These are phyloP conservation scores for Pyrrhosoma nymphula DNA, from an alignment of 2,888 invertebrate genomes.

Conservation along the genomic window DNA sequence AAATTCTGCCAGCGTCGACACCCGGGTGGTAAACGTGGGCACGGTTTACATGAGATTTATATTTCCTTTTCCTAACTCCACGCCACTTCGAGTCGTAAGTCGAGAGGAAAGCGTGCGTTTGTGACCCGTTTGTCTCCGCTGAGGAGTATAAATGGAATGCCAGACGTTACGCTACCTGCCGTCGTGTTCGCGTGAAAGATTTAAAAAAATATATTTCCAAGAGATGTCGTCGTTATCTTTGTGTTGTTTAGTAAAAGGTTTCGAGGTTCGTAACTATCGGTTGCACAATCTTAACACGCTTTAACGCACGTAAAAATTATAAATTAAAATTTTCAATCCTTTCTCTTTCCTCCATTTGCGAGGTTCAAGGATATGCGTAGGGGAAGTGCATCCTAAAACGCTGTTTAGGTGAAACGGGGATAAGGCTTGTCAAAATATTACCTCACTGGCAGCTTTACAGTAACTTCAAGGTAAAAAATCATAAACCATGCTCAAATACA, in stretches of 20 bases:
- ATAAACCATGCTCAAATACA: too few relatives aligned
- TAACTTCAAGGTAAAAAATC: too few relatives aligned
- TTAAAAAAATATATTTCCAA: background rate
- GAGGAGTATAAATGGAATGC: background rate
- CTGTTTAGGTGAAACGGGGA: too few relatives aligned
- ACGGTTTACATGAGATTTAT: background rate
- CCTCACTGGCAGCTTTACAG: too few relatives aligned
- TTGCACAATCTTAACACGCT: background rate
- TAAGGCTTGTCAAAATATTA: too few relatives aligned
- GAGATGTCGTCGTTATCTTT: background rate
- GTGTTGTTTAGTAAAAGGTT: background rate
- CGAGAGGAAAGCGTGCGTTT: background rate
- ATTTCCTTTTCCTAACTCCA: background rate
- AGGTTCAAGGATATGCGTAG: too few relatives aligned
- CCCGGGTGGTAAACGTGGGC: background rate
- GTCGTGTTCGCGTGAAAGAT: background rate
- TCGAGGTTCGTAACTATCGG: background rate
- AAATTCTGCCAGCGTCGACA: background rate
- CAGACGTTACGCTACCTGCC: too few relatives aligned
- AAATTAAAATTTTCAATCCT: too few relatives aligned
- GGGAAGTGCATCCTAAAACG: too few relatives aligned
- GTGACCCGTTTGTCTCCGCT: background rate
- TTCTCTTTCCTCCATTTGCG: too few relatives aligned
- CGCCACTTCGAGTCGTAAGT: background rate
- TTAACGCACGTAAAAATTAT: background rate